Evolutionary conservation across 2,113 vertebrate species (phyloP), one percentile per base, ranked within the genome.

Genomic region (Dinomys branickii): DNA sequence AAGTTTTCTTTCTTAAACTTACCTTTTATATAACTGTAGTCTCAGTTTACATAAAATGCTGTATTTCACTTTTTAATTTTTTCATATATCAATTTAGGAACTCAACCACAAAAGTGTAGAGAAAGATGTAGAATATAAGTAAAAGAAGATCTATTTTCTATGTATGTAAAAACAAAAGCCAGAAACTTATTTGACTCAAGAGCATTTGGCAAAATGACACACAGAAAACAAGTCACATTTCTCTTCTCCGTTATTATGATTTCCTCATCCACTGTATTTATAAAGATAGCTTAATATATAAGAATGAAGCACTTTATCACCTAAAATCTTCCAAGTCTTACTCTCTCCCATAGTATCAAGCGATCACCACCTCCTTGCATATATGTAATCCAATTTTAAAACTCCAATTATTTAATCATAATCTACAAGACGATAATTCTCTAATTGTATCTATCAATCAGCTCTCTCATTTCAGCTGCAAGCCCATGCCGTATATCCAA

Each of bases 1-100:
- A 26, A 92, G 24, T 5, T 8, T 71, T 94, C 81, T 89, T 65
- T 67, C 83, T 71, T 91, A 93, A 85, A 91, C 35, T 80, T 75
- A 89, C 3, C 33, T 95, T 95, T 81, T 38, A 95, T 7, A 30
- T 84, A 73, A 90, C 3, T 30, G 10, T 52, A 19, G 50, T 88
- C 35, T 78, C 44, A 85, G 59, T 69, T 93, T 52, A 63, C 20
- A 90, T 61, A 77, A 65, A 78, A 84, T 44, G 83, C 54, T 81
- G 0, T 52, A 52, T 44, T 83, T 94, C 26, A 28, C 5, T 73
- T 85, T 81, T 87, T 61, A 12, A 59, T 26, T 86, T 85, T 77
- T 80, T 69, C 47, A n/a, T 78, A 54, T 44, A 9, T 80, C 77
- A 56, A 47, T 47, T 24, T 80, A 80, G 16, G 33, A 73, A 84